These are phyloP conservation scores for Leptarthrus brevirostris DNA, from an alignment of 2,888 invertebrate genomes.

Conservation along the genomic window DNA sequence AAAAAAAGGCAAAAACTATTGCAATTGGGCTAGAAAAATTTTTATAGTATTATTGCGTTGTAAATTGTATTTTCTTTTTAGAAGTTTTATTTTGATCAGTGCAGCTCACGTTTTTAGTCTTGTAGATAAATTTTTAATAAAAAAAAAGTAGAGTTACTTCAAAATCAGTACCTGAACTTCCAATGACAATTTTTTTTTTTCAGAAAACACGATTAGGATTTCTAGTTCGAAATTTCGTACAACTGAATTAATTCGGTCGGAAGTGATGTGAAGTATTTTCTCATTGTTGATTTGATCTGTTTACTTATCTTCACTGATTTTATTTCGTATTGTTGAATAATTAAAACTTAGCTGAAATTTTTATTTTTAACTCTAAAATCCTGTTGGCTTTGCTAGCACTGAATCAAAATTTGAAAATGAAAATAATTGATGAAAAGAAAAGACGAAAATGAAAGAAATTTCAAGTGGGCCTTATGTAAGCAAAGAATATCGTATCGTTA, in stretches of 20 bases:
- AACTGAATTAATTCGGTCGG: not conserved
- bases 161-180: constrained; percentile 3
- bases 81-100: not conserved
- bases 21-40: not conserved
- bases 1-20: constrained; percentile 9
- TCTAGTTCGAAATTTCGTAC: not conserved
- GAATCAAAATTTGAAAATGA: constrained; percentile 42
- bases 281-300: not conserved
- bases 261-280: not conserved
- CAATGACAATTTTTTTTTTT: not conserved
- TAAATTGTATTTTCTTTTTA: not conserved
- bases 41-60: constrained; percentile 3
- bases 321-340: no score
- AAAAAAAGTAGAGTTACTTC: not conserved
- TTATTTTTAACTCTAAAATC: not conserved
- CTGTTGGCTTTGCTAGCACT: not conserved
- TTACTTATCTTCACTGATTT: no score
- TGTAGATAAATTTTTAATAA: not conserved
- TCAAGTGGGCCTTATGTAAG: constrained; percentile 35
- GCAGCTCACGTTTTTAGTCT: not conserved
- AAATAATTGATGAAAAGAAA: constrained; percentile 45
- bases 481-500: constrained; percentile 54
- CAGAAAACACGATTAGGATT: not conserved
- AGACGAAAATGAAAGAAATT: constrained; percentile 31
- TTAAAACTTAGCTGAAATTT: not conserved